These are phyloP conservation scores for Chaetorhynchus papuensis DNA, from an alignment of 2,113 vertebrate genomes.

Conservation along the genomic window DNA sequence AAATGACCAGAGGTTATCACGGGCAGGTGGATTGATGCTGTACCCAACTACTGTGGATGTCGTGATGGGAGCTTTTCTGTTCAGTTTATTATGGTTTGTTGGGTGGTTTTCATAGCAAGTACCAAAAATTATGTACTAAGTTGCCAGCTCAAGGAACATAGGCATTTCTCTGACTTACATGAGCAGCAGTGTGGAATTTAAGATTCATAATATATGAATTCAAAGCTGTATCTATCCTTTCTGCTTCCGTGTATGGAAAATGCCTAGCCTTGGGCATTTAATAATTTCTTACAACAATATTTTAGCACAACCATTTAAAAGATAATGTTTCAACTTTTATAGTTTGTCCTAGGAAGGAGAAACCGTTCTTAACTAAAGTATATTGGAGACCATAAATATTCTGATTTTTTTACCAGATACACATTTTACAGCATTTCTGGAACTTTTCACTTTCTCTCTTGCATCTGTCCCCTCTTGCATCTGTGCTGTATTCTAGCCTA, in stretches of 20 bases:
- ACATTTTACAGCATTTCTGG: not conserved
- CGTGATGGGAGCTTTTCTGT: not conserved
- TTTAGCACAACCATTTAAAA: not conserved
- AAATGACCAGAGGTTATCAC: not conserved
- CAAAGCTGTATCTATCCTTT: not conserved
- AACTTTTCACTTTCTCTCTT: not conserved
- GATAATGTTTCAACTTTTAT: not conserved
- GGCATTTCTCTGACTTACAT: not conserved
- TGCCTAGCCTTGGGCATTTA: not conserved
- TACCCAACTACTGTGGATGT: too few relatives aligned
- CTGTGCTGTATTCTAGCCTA: not conserved
- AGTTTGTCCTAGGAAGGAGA: not conserved
- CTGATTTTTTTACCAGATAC: not conserved
- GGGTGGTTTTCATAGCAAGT: not conserved
- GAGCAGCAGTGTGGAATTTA: not conserved
- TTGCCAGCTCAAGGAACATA: not conserved
- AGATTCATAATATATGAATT: not conserved
- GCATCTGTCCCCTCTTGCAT: not conserved
- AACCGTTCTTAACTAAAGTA: not conserved
- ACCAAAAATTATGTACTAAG: not conserved
- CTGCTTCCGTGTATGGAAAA: not conserved
- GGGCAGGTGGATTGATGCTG: not conserved
- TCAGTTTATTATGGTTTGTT: not conserved
- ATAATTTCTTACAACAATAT: not conserved
- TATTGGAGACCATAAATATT: not conserved